Percentiles rank a stretch among this genome's conserved stretches.
These are phyloP conservation scores for Camponotus fellah DNA, from an alignment of 2,888 invertebrate species.

Conservation along the genomic window DNA sequence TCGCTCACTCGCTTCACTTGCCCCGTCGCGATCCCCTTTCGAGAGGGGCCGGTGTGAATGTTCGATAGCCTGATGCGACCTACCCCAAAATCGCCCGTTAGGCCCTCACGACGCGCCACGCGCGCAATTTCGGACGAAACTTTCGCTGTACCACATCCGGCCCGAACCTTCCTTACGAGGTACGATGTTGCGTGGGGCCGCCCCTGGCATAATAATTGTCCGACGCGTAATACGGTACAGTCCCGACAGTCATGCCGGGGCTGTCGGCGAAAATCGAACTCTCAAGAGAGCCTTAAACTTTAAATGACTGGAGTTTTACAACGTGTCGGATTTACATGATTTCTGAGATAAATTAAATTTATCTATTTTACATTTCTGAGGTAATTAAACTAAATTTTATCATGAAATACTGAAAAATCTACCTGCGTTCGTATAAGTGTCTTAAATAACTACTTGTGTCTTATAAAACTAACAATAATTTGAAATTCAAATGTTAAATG, in stretches of 20 bases:
- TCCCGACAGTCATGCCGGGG: conserved; percentile 54
- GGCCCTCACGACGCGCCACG: conserved; percentile 71
- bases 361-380: no score
- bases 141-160: conserved; percentile 78
- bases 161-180: conserved; percentile 84
- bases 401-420: background rate
- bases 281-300: background rate
- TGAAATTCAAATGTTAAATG: background rate
- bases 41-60: conserved; percentile 24
- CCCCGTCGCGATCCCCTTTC: conserved; percentile 51
- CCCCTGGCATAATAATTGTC: conserved; percentile 79
- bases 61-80: conserved; percentile 73
- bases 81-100: conserved; percentile 83
- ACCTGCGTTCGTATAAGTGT: background rate
- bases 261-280: background rate
- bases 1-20: conserved; percentile 20
- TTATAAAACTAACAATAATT: background rate
- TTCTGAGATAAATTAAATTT: background rate
- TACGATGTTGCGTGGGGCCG: conserved; percentile 75
- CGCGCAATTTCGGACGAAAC: conserved; percentile 76
- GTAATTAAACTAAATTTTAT: conserved; percentile 25
- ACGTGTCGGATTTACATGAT: background rate
- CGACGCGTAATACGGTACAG: conserved; percentile 74
- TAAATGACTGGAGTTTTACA: background rate
- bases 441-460: background rate